Evolutionary conservation across 2,888 invertebrate species (phyloP).

Genomic region (Cactoblastis cactorum): DNA sequence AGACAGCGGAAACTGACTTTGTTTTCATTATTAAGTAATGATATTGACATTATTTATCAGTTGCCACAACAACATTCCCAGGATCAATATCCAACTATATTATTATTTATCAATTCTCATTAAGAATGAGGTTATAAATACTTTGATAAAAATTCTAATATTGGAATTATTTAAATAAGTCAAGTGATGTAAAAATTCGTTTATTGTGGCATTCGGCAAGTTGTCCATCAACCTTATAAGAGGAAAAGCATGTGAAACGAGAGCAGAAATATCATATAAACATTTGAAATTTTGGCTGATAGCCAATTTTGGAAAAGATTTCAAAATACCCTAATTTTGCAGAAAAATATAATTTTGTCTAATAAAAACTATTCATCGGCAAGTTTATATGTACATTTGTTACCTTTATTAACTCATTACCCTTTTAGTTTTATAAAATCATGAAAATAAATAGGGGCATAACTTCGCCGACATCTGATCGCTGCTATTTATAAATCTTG

Average conservation of each 20-base stretch:
- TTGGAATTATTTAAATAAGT: neutral
- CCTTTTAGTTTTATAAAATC: neutral
- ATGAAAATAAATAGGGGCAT: constrained; percentile 18
- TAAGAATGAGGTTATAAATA: neutral
- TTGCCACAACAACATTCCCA: neutral
- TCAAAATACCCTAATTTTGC: constrained; percentile 36
- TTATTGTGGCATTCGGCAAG: constrained; percentile 27
- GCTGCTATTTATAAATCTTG: constrained; percentile 63
- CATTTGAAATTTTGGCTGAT: constrained; percentile 53
- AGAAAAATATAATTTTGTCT: neutral
- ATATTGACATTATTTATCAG: neutral
- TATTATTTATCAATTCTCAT: no score
- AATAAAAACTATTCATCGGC: neutral
- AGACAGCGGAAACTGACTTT: no score
- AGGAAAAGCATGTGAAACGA: constrained; percentile 58
- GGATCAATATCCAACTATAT: neutral
- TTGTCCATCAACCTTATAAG: constrained; percentile 58
- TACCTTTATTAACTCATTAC: neutral
- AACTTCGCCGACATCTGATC: constrained; percentile 56
- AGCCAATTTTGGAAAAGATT: constrained; percentile 64
- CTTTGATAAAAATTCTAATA: neutral
- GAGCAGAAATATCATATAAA: constrained; percentile 74
- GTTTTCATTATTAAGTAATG: neutral
- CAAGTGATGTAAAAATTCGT: constrained; percentile 19
- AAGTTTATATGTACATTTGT: neutral